These are phyloP conservation scores for Thalpophila matura DNA, from an alignment of 2,888 invertebrate species.

Conservation along the genomic window DNA sequence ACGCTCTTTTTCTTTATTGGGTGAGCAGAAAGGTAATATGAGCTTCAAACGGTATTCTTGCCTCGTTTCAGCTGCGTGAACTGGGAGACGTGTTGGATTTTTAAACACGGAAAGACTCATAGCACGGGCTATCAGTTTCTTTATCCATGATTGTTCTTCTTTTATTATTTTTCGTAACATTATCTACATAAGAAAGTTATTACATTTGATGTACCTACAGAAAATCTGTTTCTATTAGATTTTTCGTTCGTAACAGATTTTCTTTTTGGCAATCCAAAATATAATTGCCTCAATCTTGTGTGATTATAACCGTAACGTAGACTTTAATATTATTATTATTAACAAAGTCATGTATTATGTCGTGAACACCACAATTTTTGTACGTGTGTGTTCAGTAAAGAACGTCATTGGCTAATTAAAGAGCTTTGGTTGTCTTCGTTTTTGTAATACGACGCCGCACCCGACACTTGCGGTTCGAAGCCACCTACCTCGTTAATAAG, in stretches of 20 bases:
- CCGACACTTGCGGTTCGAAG: slow-evolving; percentile 69
- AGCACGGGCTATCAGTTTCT: neutral
- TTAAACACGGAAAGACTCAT: slow-evolving; percentile 24
- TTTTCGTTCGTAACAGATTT: too few relatives aligned
- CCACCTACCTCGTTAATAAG: slow-evolving; percentile 68
- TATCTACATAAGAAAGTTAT: too few relatives aligned
- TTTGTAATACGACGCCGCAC: slow-evolving; percentile 77
- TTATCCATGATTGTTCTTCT: slow-evolving; percentile 1
- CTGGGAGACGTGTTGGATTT: slow-evolving; percentile 31
- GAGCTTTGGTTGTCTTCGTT: slow-evolving; percentile 74
- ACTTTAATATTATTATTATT: neutral
- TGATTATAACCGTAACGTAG: neutral
- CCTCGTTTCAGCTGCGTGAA: slow-evolving; percentile 47
- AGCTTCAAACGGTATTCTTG: slow-evolving; percentile 55
- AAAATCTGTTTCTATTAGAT: too few relatives aligned
- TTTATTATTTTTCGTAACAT: slow-evolving; percentile 5
- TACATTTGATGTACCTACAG: too few relatives aligned
- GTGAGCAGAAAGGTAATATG: slow-evolving; percentile 56
- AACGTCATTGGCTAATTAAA: slow-evolving; percentile 76
- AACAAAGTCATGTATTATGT: neutral
- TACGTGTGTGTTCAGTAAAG: slow-evolving; percentile 8
- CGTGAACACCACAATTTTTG: neutral
- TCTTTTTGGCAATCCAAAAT: neutral
- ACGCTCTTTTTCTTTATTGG: slow-evolving; percentile 60
- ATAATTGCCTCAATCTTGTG: neutral